A percentile compares a stretch with the other conserved stretches of the same genome.
Evolutionary conservation across 2,113 vertebrate genomes (phyloP).

Genomic region (Sula dactylatra): DNA sequence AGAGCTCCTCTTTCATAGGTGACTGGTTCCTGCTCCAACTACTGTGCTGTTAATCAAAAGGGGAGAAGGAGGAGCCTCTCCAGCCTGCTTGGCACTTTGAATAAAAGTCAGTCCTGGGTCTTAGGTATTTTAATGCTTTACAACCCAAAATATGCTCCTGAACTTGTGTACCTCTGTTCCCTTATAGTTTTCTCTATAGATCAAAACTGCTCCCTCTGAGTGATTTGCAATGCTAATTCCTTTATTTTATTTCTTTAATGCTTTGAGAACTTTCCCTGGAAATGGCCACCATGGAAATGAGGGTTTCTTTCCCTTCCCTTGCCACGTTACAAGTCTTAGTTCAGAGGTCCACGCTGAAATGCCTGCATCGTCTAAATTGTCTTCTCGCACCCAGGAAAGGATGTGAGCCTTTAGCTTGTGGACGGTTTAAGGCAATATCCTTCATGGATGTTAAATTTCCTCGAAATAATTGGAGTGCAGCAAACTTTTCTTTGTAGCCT

Average conservation of each 20-base stretch:
- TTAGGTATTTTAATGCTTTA: not conserved
- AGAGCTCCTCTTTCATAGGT: not conserved
- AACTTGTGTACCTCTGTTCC: not conserved
- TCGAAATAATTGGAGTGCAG: not conserved
- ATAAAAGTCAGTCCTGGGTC: not conserved
- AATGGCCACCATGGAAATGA: not conserved
- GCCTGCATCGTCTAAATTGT: not conserved
- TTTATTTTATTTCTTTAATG: not conserved
- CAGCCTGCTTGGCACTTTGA: not conserved
- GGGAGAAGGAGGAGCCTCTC: not conserved
- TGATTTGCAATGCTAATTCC: not conserved
- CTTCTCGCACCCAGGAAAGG: not conserved
- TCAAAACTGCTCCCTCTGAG: not conserved
- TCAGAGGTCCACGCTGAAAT: not conserved
- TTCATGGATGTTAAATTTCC: not conserved
- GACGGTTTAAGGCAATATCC: not conserved
- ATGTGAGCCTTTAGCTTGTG: not conserved
- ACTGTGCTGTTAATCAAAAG: not conserved
- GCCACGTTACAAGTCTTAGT: not conserved
- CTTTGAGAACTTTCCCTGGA: not conserved
- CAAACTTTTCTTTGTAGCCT: conserved; percentile 25
- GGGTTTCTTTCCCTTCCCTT: not conserved
- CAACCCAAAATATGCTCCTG: not conserved
- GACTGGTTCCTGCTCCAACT: not conserved
- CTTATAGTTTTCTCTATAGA: not conserved